Evolutionary conservation across 2,797 vertebrate species (phyloP), one percentile per base, ranked within the genome.

Genomic region (Poecilia velifera): DNA sequence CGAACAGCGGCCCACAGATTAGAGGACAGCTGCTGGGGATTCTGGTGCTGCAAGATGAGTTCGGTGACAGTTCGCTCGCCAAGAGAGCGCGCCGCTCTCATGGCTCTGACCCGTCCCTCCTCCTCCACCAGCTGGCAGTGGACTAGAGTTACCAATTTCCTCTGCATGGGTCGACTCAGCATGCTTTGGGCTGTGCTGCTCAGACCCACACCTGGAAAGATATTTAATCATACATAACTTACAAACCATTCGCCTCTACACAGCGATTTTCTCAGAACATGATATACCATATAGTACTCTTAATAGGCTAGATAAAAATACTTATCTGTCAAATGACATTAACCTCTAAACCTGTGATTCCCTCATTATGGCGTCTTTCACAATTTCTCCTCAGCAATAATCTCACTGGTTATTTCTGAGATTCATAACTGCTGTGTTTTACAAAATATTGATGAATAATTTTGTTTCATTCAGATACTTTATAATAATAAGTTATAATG

Each of bases 51-150:
- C 74, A 99, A 96, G 91, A 99, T 99, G 90, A 99, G 98, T 81
- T 99, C 98, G 0, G 98, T 99, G 88, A 99, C 98, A 0, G 98
- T 99, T 47, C 98, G 95, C 92, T 99, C 98, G 1, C 98, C 98
- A 78, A 99, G 95, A 0, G 98, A 99, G 18, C 98, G 97, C 0
- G 98, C 98, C 0, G 98, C 98, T 90, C 98, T 96, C 98, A 99
- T 99, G 84, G 98, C 98, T 88, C 98, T 95, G 31, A 99, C 97
- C 0, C 98, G 96, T 34, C 98, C 98, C 90, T 99, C 98, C 92
- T 99, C 98, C 78, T 99, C 98, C 88, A 99, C 98, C 41, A 99
- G 96, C 88, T 99, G 98, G 90, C 98, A 99, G 89, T 99, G 98
- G 72, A 99, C 98, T 77, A 99, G 92, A 0, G 97, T 98, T 87